These are phyloP conservation scores for Etheostoma nigrum DNA, from an alignment of 2,797 vertebrate species.

Conservation along the genomic window DNA sequence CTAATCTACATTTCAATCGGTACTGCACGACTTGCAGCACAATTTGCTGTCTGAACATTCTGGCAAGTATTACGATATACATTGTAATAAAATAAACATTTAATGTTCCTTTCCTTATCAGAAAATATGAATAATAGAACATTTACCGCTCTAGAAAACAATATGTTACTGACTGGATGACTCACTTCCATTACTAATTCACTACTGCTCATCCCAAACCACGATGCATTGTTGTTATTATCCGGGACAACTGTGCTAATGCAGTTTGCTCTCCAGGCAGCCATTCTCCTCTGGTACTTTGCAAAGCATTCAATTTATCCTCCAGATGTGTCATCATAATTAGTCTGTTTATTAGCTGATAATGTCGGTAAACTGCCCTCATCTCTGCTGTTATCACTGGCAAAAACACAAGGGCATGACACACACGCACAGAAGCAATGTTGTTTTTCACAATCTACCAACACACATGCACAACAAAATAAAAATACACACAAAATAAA, in stretches of 20 bases:
- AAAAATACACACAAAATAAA: slow-evolving; percentile 4
- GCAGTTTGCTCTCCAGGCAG: slow-evolving; percentile 39
- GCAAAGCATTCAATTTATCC: slow-evolving; percentile 60
- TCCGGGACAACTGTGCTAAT: slow-evolving; percentile 58
- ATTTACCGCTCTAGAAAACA: slow-evolving; percentile 33
- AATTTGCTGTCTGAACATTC: not conserved
- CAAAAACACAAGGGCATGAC: slow-evolving; percentile 26
- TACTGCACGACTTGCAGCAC: not conserved
- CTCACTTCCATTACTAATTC: slow-evolving; percentile 69
- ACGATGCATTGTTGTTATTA: slow-evolving; percentile 44
- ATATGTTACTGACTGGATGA: slow-evolving; percentile 53
- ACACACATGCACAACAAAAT: slow-evolving; percentile 8
- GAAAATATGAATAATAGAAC: slow-evolving; percentile 24
- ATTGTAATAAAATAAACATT: slow-evolving; percentile 1
- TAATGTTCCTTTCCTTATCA: not conserved
- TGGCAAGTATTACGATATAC: not conserved
- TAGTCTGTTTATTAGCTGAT: slow-evolving; percentile 67
- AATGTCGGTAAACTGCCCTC: slow-evolving; percentile 60
- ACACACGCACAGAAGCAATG: not conserved
- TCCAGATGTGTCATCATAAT: slow-evolving; percentile 73
- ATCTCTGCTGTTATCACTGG: slow-evolving; percentile 38
- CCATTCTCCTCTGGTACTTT: slow-evolving; percentile 53
- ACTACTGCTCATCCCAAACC: slow-evolving; percentile 47
- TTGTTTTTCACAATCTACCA: not conserved
- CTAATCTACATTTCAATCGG: not conserved